Percentiles rank a stretch among this genome's conserved stretches.
Evolutionary conservation across 2,888 invertebrate species (phyloP).

Genomic region (Sinodicranocentrus sp.): DNA sequence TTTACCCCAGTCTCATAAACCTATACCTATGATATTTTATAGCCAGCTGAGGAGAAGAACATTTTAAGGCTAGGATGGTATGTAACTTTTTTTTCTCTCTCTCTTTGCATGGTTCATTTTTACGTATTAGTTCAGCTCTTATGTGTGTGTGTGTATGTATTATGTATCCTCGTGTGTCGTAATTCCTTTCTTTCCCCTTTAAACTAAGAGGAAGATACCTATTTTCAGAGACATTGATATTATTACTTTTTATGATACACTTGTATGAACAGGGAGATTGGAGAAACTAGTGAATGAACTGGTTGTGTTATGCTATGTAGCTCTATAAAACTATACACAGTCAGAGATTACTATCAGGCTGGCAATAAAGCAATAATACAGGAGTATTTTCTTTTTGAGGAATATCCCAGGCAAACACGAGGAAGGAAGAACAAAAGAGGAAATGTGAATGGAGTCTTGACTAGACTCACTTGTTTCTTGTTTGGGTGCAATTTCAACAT

Average conservation of each 20-base stretch:
- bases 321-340: slow-evolving; percentile 37
- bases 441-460: not conserved
- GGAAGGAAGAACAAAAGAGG: not conserved
- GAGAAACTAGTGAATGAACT: slow-evolving; percentile 38
- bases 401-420: not conserved
- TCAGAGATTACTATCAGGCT: slow-evolving; percentile 7
- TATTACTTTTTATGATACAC: too few species aligned
- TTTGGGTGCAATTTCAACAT: slow-evolving; percentile 33
- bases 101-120: not conserved
- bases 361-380: not conserved
- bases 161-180: too few species aligned
- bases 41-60: too few species aligned
- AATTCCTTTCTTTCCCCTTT: too few species aligned
- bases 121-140: not conserved
- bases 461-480: slow-evolving; percentile 8
- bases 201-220: too few species aligned
- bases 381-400: not conserved
- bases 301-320: not conserved
- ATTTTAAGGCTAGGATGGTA: too few species aligned
- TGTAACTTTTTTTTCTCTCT: too few species aligned
- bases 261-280: not conserved
- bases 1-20: slow-evolving; percentile 30
- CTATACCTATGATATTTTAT: too few species aligned
- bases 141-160: not conserved
- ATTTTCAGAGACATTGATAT: too few species aligned